These are phyloP conservation scores for Eunapius fragilis DNA, from an alignment of 37 sponge, comb jelly and placozoan genomes.

Conservation along the genomic window DNA sequence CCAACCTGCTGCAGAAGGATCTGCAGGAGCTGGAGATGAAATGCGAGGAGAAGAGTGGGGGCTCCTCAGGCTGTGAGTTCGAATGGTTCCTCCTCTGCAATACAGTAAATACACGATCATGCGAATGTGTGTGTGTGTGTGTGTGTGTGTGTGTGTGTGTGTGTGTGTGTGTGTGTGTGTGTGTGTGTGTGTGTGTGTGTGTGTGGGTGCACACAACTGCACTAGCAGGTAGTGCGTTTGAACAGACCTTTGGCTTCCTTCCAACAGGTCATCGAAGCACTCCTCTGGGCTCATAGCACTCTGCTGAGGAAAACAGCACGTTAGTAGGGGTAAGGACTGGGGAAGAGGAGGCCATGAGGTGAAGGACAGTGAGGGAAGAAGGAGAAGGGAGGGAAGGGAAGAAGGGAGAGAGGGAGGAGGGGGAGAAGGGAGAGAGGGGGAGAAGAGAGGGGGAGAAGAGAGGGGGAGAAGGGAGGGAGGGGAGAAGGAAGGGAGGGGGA, in stretches of 20 bases:
- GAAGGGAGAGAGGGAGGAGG: neutral
- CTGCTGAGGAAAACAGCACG: neutral
- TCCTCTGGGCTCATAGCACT: neutral
- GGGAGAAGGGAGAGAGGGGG: neutral
- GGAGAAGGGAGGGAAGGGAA: neutral
- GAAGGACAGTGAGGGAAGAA: neutral
- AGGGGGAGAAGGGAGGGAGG: constrained; percentile 19
- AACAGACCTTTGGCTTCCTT: neutral
- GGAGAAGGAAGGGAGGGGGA: constrained; percentile 38
- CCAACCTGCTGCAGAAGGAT: neutral
- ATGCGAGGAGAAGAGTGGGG: neutral
- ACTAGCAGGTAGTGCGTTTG: neutral
- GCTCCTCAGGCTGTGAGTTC: neutral
- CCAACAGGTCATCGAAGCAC: neutral
- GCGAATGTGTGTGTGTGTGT: too few species aligned
- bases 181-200: too few species aligned
- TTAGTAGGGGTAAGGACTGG: neutral
- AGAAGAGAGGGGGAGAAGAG: neutral
- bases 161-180: too few species aligned
- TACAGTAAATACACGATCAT: neutral
- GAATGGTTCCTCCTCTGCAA: neutral
- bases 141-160: too few species aligned
- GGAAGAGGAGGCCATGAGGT: constrained; percentile 1
- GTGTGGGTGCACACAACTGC: too few species aligned
- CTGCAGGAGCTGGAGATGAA: neutral